Evolutionary conservation across 1,140 invertebrate species (phyloP).

Genomic region (Procambarus clarkii): DNA sequence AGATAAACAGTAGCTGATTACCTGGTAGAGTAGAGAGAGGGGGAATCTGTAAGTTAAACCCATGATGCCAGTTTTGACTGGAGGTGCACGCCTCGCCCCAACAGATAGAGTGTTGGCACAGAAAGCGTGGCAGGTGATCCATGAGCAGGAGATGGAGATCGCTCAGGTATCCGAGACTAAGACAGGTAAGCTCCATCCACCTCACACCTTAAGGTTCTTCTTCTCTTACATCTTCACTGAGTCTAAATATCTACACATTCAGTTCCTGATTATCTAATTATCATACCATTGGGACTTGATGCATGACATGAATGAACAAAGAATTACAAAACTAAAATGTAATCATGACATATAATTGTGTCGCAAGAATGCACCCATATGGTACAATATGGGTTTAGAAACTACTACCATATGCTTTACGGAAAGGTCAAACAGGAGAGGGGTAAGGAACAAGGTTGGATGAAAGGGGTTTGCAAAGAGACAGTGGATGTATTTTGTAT

Average conservation of each 20-base stretch:
- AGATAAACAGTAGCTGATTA: background rate
- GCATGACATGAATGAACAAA: background rate
- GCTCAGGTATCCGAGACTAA: conserved; percentile 61
- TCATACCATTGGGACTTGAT: background rate
- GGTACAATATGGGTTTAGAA: no score
- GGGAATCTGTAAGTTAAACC: conserved; percentile 1
- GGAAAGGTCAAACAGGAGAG: no score
- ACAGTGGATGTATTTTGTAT: no score
- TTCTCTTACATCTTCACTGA: background rate
- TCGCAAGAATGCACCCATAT: no score
- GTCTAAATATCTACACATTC: background rate
- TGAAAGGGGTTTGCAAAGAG: no score
- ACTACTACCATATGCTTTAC: no score
- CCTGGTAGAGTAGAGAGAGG: background rate
- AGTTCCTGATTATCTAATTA: background rate
- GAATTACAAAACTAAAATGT: background rate
- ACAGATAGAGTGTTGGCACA: conserved; percentile 70
- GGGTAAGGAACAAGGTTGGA: no score
- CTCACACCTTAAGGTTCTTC: background rate
- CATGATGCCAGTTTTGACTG: background rate
- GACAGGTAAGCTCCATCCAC: conserved; percentile 51
- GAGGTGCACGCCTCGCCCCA: conserved; percentile 22
- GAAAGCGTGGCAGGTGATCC: conserved; percentile 59
- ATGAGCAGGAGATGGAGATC: conserved; percentile 62
- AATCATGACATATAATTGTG: background rate